Evolutionary conservation across 2,797 vertebrate species (phyloP).

Genomic region (Sebastes oblongus): DNA sequence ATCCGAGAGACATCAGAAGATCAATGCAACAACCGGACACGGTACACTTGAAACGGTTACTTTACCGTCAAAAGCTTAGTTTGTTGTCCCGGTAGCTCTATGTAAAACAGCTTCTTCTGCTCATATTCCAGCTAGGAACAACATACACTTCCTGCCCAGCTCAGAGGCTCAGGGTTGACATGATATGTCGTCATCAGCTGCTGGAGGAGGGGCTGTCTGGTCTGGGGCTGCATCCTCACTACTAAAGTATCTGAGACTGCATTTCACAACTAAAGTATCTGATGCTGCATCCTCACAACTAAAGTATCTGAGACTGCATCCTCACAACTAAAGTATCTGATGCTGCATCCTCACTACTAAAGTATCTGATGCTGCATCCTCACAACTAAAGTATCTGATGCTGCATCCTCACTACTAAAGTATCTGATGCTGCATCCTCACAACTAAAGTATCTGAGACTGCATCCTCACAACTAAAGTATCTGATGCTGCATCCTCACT

Average conservation of each 20-base stretch:
- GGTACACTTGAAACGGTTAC: neutral
- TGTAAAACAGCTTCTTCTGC: conserved; percentile 18
- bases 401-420: no score
- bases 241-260: neutral
- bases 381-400: no score
- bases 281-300: no score
- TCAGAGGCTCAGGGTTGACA: conserved; percentile 33
- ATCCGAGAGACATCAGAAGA: neutral
- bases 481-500: neutral
- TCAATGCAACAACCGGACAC: rapidly evolving
- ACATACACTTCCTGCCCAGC: conserved; percentile 73
- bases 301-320: no score
- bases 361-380: neutral
- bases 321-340: no score
- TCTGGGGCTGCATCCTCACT: neutral
- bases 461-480: neutral
- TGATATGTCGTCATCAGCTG: conserved; percentile 83
- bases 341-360: no score
- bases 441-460: neutral
- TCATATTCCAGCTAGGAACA: conserved; percentile 61
- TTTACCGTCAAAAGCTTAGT: conserved; percentile 53
- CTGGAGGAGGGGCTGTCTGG: conserved; percentile 63
- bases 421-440: no score
- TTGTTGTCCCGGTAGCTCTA: conserved; percentile 1
- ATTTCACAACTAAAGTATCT: no score